Evolutionary conservation across 2,888 invertebrate species (phyloP), one percentile per base, ranked within the genome.

Genomic region (Chelonus formosanus): DNA sequence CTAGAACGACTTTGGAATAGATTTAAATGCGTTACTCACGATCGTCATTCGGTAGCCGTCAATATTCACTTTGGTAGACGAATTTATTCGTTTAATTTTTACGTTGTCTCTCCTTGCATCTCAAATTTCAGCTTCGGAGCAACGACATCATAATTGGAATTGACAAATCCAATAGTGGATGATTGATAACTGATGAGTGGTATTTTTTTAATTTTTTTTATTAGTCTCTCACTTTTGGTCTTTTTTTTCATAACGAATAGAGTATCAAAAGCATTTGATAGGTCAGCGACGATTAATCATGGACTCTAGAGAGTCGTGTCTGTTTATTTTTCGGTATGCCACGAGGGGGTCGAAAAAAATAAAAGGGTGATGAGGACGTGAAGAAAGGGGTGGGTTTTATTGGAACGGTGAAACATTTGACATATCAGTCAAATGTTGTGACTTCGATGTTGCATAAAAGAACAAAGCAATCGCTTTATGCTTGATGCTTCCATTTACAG

Each of bases 1-100:
- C 65, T 10, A 59, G 66, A 66, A 76, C 74, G 74, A 73, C 70
- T 68, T 71, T 61, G 67, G 74, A 75, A 76, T 74, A 75, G 73
- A 73, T 75, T 75, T 63, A 69, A 74, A 73, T 72, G 69, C 74
- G 72, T 74, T 72, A 67, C 64, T 70, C 62, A 63, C 55, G 34
- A 61, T 59, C 50, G 40, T 52, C 52, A 52, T 5, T 52, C 32
- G 52, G 40, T 40, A 40, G 40, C 40, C 40, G 40, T 40, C 40
- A 40, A 40, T 40, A 40, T 40, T 40, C 40, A 6, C 40, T 40
- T 40, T 45, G 63, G 47, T 67, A 70, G 68, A 68, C 65, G 65
- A 68, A 70, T 71, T 71, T 70, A 68, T 71, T 62, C 68, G 68
- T 67, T 71, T 67, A 67, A 71, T 71, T 67, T 65, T 65, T 66